Conservation (phyloP, 2,797 vertebrate genomes). For the Syngnathus rostellatus region DNA sequence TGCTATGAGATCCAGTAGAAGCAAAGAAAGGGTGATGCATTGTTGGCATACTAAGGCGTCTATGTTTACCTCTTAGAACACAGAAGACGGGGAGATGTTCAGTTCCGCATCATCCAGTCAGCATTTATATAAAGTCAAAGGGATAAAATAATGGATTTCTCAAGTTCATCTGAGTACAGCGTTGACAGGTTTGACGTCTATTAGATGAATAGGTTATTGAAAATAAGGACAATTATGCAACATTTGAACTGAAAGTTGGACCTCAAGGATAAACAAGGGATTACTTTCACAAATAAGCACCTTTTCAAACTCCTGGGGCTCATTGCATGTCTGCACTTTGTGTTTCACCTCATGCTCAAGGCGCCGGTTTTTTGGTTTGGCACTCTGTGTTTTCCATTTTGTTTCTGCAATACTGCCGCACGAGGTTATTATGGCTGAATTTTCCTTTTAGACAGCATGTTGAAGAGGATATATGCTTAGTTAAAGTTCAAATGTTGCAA, state of each 20-base stretch:
- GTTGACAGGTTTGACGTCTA: background rate
- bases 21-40: constrained; percentile 11
- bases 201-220: background rate
- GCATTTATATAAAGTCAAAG: background rate
- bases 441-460: constrained; percentile 30
- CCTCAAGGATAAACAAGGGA: constrained; percentile 13
- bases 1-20: constrained; percentile 28
- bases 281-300: constrained; percentile 13
- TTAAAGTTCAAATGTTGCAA: constrained; percentile 27
- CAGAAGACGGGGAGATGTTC: background rate
- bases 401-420: constrained; percentile 33
- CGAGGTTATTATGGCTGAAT: constrained; percentile 35
- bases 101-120: background rate
- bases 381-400: constrained; percentile 34
- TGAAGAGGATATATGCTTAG: constrained; percentile 23
- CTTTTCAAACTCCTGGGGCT: constrained; percentile 15
- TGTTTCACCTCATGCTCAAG: constrained; percentile 10
- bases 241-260: background rate
- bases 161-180: background rate
- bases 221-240: background rate
- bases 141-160: background rate
- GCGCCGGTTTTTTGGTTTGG: constrained; percentile 38
- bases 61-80: constrained; percentile 7
- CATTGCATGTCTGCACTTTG: constrained; percentile 29
- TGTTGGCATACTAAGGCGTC: constrained; percentile 12